phyloP scores from a whole-genome alignment of 2,113 vertebrate genomes.

The Canis aureus region DNA sequence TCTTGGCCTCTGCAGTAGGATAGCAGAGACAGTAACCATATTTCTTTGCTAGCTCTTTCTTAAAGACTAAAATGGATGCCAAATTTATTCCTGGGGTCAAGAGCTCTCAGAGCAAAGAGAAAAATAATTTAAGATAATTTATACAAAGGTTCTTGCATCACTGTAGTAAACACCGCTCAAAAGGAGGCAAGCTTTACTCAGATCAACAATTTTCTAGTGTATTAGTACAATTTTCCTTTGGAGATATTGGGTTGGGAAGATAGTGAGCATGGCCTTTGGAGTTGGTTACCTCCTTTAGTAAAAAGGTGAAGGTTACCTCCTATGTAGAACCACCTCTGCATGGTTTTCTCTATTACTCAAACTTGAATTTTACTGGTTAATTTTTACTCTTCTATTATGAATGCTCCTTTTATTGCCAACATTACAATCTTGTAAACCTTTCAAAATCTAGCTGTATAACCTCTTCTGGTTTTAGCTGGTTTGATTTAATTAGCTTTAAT shows the following conservation, averaged over 20 bases:
- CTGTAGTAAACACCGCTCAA: background rate
- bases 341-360: background rate
- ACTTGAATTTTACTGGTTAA: background rate
- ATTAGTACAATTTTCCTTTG: background rate
- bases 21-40: background rate
- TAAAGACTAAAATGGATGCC: slow-evolving; percentile 30
- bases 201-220: background rate
- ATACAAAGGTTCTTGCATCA: background rate
- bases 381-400: slow-evolving; percentile 9
- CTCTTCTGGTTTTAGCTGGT: background rate
- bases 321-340: background rate
- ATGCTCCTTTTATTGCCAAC: background rate
- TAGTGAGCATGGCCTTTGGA: background rate
- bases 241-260: background rate
- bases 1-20: background rate
- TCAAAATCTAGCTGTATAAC: background rate
- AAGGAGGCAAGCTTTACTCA: background rate
- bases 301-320: background rate
- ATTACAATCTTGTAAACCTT: background rate
- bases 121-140: slow-evolving; percentile 48
- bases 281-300: background rate
- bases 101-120: slow-evolving; percentile 14
- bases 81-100: slow-evolving; percentile 22
- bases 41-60: background rate
- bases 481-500: slow-evolving; percentile 42